Conservation (phyloP, 1,140 invertebrate genomes). For the Magallana ariakensis region DNA sequence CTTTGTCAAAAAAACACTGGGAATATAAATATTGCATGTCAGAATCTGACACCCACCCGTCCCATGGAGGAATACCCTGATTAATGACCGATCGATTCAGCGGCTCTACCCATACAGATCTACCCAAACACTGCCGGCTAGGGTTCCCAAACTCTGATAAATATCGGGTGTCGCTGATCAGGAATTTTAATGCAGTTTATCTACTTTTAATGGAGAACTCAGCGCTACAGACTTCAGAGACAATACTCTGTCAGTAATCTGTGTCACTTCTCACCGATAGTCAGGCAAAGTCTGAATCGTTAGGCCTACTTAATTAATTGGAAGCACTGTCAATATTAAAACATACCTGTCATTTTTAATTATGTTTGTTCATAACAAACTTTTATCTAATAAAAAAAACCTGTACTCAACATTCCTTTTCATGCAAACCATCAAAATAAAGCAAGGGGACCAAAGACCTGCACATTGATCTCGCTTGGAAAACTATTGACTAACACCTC, state of each 20-base stretch:
- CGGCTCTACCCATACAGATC: neutral
- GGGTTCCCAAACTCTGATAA: conserved; percentile 15
- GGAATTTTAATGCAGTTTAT: conserved; percentile 35
- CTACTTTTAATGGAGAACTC: conserved; percentile 12
- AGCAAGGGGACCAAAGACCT: neutral
- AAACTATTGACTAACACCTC: neutral
- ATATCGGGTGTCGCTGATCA: neutral
- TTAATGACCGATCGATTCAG: neutral
- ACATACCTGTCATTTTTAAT: neutral
- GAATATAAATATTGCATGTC: conserved; percentile 15
- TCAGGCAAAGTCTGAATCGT: neutral
- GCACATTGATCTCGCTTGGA: neutral
- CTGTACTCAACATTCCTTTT: neutral
- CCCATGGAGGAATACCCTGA: neutral
- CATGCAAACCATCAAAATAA: neutral
- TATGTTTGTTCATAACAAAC: conserved; percentile 7
- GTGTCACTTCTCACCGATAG: neutral
- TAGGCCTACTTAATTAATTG: neutral
- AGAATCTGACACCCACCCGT: neutral
- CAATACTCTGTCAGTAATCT: neutral
- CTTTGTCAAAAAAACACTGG: neutral
- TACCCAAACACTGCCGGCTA: neutral
- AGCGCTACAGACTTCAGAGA: neutral
- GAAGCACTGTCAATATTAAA: neutral
- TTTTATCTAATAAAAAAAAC: neutral